phyloP scores from a whole-genome alignment of 2,888 invertebrate species.

The Incurvaria masculella region DNA sequence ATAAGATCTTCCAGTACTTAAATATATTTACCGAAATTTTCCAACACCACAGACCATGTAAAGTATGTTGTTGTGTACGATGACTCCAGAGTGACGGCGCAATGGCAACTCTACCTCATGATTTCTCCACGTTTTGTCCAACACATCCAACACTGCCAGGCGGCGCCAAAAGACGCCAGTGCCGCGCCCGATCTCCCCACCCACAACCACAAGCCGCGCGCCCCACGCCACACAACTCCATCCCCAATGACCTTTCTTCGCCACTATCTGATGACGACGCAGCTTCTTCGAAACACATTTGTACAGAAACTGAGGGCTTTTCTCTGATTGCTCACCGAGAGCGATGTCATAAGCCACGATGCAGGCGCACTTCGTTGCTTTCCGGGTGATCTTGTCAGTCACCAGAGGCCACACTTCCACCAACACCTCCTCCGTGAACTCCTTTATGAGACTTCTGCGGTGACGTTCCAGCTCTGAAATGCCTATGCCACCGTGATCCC shows the following conservation, averaged over 20 bases:
- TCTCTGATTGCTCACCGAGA: constrained; percentile 16
- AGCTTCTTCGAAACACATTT: constrained; percentile 34
- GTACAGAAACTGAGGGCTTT: constrained; percentile 28
- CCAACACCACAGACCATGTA: constrained; percentile 43
- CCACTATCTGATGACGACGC: constrained; percentile 37
- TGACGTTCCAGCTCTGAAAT: no score
- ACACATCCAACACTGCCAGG: constrained; percentile 36
- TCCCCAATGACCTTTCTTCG: constrained; percentile 40
- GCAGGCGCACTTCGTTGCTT: no score
- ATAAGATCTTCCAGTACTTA: no score
- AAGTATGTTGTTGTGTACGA: constrained; percentile 29
- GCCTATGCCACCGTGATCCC: no score
- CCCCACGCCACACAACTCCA: constrained; percentile 41
- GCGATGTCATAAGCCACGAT: no score
- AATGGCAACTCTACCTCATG: constrained; percentile 35
- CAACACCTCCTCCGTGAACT: no score
- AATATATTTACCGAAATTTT: constrained; percentile 44
- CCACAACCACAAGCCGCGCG: constrained; percentile 30
- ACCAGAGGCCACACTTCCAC: no score
- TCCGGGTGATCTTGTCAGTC: no score
- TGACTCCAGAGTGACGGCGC: constrained; percentile 35
- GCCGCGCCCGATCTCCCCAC: constrained; percentile 40
- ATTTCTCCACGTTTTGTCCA: constrained; percentile 31
- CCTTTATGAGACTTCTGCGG: no score
- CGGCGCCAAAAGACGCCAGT: constrained; percentile 35